Percentiles rank a stretch among this genome's conserved stretches.
Conservation (phyloP, 2,113 vertebrate genomes). For the Lynx canadensis region DNA sequence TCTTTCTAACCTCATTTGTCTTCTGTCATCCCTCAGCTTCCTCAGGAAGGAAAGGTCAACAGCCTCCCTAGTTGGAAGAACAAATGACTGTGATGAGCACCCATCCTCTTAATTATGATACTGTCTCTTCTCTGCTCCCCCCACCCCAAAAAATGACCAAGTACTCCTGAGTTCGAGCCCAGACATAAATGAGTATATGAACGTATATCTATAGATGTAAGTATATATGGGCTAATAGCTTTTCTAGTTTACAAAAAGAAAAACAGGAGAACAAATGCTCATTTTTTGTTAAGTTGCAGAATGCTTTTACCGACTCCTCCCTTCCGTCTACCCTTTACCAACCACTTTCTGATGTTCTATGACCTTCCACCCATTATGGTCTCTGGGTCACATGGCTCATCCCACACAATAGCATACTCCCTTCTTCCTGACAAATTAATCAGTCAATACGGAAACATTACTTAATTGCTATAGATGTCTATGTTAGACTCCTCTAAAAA, state of each 20-base stretch:
- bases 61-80: background rate
- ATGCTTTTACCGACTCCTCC: background rate
- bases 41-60: background rate
- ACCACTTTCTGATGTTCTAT: background rate
- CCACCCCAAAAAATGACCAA: background rate
- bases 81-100: background rate
- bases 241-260: slow-evolving; percentile 5
- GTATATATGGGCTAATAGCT: background rate
- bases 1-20: background rate
- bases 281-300: background rate
- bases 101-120: background rate
- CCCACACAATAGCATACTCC: background rate
- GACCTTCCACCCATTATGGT: background rate
- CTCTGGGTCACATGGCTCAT: background rate
- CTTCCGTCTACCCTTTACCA: background rate
- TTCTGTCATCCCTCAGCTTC: slow-evolving; percentile 6
- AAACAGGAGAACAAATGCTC: background rate
- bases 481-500: background rate
- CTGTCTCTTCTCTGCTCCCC: background rate
- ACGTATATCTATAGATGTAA: background rate
- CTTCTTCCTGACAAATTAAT: background rate
- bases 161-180: background rate
- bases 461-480: background rate
- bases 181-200: background rate
- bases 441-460: background rate